Evolutionary conservation across 1,140 invertebrate genomes (phyloP), one percentile per base, ranked within the genome.

Genomic region (Drosophila truncata): DNA sequence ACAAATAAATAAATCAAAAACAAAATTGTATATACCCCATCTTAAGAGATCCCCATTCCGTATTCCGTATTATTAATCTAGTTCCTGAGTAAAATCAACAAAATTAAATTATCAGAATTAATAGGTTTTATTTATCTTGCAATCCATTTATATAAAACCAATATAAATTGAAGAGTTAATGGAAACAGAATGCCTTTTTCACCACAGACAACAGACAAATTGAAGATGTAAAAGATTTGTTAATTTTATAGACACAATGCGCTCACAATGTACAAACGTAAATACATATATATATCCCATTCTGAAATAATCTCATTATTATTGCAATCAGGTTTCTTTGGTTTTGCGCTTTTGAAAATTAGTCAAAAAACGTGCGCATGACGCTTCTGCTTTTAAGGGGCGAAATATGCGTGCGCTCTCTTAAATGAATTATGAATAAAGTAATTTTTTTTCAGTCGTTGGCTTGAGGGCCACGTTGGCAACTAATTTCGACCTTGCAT

Each of bases 401-500:
- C 54, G 31, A 16, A 49, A 33, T 41, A 63, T 61, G 64, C 75
- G 74, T 46, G 69, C 57, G 83, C 64, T 72, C 84, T 83, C 61
- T 78, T 75, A 90, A 90, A 76, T 77, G 70, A 87, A 87, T 87
- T 88, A 90, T 90, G 81, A 88, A 88, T 90, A 90, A 78, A 81
- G 78, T 84, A 74, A 78, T 90, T 63, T 71, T 63, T 54, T 58
- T 39, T 27, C 63, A 49, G 35, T 58, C 29, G 69, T 27, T 57
- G 69, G 72, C 84, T 84, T 88, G 84, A 85, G 76, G 84, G 84
- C 78, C 84, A 87, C 80, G 83, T 62, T 82, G 83, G 60, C 83
- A 88, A 81, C 85, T 88, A 88, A 88, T 90, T 90, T 90, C 65
- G 84, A 88, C 84, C 84, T 88, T 88, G 85, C 85, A 67, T 76